Evolutionary conservation across 2,797 vertebrate species (phyloP).

Genomic region (Periophthalmus magnuspinnatus): DNA sequence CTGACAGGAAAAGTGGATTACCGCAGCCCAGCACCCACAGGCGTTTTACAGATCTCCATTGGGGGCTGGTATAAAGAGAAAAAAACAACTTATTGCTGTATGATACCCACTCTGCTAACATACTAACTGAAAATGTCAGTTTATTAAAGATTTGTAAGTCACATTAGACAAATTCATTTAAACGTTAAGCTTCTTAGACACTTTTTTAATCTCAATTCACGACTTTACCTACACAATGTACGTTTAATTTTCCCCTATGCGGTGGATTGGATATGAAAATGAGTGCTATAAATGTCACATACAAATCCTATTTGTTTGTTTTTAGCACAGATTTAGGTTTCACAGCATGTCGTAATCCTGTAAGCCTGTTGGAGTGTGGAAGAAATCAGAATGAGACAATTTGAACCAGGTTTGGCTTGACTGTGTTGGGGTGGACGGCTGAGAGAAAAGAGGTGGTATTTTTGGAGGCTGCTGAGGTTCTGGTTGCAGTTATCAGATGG

Average conservation of each 20-base stretch:
- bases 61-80: neutral
- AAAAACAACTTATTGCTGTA: neutral
- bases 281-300: conserved; percentile 29
- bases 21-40: neutral
- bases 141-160: neutral
- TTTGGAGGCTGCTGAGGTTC: conserved; percentile 46
- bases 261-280: conserved; percentile 35
- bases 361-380: conserved; percentile 66
- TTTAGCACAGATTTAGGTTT: conserved; percentile 55
- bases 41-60: neutral
- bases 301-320: conserved; percentile 57
- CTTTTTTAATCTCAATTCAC: neutral
- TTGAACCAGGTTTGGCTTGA: conserved; percentile 67
- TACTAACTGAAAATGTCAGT: no score
- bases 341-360: conserved; percentile 63
- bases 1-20: neutral
- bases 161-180: neutral
- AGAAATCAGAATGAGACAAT: conserved; percentile 65
- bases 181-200: neutral
- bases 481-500: conserved; percentile 49
- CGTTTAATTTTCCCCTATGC: conserved; percentile 23
- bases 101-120: neutral
- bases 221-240: neutral
- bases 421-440: conserved; percentile 45
- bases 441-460: conserved; percentile 45